A percentile compares a stretch with the other conserved stretches of the same genome.
phyloP scores from a whole-genome alignment of 2,888 invertebrate genomes.

The Cantharis rustica region DNA sequence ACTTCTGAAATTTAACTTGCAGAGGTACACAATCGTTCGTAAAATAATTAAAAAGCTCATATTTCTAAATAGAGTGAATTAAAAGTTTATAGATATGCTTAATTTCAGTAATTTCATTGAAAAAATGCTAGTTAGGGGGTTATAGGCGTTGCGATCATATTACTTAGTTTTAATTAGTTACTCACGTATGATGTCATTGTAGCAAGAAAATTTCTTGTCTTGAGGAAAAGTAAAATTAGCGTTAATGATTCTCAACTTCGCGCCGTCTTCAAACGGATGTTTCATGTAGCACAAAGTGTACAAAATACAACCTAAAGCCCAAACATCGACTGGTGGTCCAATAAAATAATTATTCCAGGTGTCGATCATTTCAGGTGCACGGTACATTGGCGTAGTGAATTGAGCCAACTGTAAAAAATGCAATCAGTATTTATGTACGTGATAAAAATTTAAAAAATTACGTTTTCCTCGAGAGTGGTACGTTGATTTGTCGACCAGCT shows the following conservation, averaged over 20 bases:
- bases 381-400: conserved; percentile 92
- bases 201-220: conserved; percentile 80
- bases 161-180: not conserved
- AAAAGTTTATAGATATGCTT: too few relatives aligned
- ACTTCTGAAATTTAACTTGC: too few relatives aligned
- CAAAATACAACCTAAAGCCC: conserved; percentile 96
- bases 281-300: conserved; percentile 90
- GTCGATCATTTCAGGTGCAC: conserved; percentile 98
- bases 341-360: conserved; percentile 96
- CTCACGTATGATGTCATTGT: conserved; percentile 89
- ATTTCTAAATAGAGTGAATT: too few relatives aligned
- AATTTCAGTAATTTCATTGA: too few relatives aligned
- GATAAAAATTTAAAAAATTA: conserved; percentile 50
- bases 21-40: too few relatives aligned
- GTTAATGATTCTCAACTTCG: conserved; percentile 95
- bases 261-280: conserved; percentile 96
- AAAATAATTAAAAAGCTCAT: too few relatives aligned
- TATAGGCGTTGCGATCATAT: too few relatives aligned
- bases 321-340: conserved; percentile 88
- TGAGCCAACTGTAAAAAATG: conserved; percentile 64
- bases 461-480: conserved; percentile 91
- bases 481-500: conserved; percentile 93
- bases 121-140: too few relatives aligned
- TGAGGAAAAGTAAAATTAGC: conserved; percentile 89
- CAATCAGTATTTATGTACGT: not conserved